Evolutionary conservation across 2,113 vertebrate genomes (phyloP).

Genomic region (Rhinolophus sinicus): DNA sequence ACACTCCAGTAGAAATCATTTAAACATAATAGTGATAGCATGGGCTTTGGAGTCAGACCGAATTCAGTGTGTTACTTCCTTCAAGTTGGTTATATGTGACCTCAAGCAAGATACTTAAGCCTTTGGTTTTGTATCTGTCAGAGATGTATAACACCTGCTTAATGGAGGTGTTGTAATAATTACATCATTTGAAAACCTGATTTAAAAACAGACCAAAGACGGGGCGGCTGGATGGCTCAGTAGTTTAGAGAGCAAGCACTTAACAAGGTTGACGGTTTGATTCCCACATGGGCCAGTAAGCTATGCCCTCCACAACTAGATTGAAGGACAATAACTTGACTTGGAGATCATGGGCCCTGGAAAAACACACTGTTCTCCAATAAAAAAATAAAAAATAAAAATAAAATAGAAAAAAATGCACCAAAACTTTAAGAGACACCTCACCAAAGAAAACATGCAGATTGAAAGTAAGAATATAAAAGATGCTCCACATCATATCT

Average conservation of each 20-base stretch:
- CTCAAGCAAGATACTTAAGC: background rate
- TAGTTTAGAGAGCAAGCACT: too few relatives aligned
- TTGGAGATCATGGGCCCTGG: too few relatives aligned
- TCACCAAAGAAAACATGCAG: background rate
- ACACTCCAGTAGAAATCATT: background rate
- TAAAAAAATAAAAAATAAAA: too few relatives aligned
- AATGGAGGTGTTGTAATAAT: background rate
- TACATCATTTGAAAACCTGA: background rate
- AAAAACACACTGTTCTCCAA: too few relatives aligned
- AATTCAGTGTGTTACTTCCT: background rate
- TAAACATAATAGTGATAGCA: background rate
- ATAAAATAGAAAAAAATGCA: too few relatives aligned
- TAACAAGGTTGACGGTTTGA: too few relatives aligned
- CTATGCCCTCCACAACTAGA: too few relatives aligned
- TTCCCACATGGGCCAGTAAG: too few relatives aligned
- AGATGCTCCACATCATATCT: background rate
- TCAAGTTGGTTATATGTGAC: background rate
- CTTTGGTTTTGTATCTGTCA: conserved; percentile 33
- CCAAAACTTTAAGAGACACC: background rate
- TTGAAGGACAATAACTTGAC: too few relatives aligned
- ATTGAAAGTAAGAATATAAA: background rate
- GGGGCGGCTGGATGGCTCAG: too few relatives aligned
- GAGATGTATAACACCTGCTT: background rate
- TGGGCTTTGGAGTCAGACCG: background rate
- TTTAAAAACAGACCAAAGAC: background rate